Evolutionary conservation across 35 echinoderm and acorn worm species (phyloP).

Genomic region (Lytechinus pictus): DNA sequence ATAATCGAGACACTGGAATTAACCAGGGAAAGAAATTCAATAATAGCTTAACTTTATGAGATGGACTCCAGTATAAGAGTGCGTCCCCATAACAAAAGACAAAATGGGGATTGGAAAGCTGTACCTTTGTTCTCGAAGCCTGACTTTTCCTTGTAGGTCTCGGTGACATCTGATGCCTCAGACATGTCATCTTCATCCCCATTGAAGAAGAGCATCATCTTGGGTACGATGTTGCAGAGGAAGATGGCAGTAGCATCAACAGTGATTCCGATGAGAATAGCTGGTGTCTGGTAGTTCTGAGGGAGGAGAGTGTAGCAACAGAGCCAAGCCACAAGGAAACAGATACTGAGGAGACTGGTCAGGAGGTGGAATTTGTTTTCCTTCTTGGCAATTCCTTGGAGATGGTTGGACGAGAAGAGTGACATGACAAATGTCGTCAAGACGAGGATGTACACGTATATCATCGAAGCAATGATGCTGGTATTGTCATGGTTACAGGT

Average conservation of each 20-base stretch:
- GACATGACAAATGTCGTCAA: constrained; percentile 30
- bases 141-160: neutral
- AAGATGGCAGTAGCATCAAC: constrained; percentile 24
- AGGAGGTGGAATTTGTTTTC: neutral
- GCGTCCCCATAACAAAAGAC: no score
- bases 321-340: constrained; percentile 14
- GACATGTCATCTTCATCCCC: constrained; percentile 36
- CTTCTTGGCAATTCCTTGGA: neutral
- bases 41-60: neutral
- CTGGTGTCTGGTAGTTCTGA: constrained; percentile 16
- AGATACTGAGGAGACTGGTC: constrained; percentile 36
- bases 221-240: neutral
- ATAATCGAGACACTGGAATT: no score
- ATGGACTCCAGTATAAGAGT: no score
- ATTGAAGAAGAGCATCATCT: neutral
- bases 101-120: neutral
- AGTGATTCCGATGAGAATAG: constrained; percentile 29
- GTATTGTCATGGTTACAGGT: constrained; percentile 12
- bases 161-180: neutral
- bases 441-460: constrained; percentile 52
- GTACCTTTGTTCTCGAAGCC: constrained; percentile 14
- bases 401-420: neutral
- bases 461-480: constrained; percentile 10
- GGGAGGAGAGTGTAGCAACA: constrained; percentile 38
- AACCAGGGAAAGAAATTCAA: no score